Evolutionary conservation across 2,797 vertebrate genomes (phyloP).

Genomic region (Orientallactaga sibirica): DNA sequence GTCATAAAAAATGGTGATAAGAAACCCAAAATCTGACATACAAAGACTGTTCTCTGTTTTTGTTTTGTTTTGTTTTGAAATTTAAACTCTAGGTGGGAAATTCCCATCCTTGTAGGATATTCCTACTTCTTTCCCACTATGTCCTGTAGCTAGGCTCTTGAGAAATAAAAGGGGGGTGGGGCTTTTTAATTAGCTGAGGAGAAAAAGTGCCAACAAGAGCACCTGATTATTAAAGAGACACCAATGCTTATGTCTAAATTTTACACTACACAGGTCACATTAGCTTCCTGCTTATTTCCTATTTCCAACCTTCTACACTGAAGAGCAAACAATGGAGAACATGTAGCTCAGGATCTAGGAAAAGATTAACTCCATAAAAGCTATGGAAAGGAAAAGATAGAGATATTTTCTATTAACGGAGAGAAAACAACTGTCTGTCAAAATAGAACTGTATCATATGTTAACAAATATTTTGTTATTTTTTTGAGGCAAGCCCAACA

Average conservation of each 20-base stretch:
- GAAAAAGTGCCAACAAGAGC: not conserved
- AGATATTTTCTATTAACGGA: not conserved
- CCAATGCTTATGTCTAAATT: not conserved
- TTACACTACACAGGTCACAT: not conserved
- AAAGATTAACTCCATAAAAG: too few relatives aligned
- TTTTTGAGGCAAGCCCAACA: too few relatives aligned
- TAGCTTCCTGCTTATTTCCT: not conserved
- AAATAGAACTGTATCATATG: not conserved
- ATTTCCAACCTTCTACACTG: not conserved
- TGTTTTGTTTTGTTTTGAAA: not conserved
- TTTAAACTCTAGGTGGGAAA: not conserved
- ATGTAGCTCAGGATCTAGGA: not conserved
- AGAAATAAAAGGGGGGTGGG: not conserved
- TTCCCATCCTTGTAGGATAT: too few relatives aligned
- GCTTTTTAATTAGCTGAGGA: not conserved
- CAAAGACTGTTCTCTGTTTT: not conserved
- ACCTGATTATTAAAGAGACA: not conserved
- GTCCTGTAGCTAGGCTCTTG: not conserved
- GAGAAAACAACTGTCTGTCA: not conserved
- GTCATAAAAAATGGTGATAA: not conserved
- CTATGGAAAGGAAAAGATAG: not conserved
- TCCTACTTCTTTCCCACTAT: not conserved
- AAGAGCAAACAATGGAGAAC: not conserved
- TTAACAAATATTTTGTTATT: not conserved
- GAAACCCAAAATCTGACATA: not conserved